Percentiles rank a stretch among this genome's conserved stretches.
phyloP scores from a whole-genome alignment of 2,888 invertebrate genomes.

The Amphipoea lucens region DNA sequence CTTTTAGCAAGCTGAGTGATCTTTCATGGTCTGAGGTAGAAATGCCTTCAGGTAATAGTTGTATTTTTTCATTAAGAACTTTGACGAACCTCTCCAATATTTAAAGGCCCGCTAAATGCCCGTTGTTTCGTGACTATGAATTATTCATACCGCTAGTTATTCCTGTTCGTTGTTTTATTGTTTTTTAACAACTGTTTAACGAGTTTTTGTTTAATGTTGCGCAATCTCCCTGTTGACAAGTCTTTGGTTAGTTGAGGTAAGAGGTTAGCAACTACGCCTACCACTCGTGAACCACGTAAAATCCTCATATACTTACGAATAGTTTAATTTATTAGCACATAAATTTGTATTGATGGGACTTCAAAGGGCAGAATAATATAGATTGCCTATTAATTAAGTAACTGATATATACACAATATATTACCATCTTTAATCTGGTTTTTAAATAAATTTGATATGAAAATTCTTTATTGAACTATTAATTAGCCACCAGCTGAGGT shows the following conservation, averaged over 20 bases:
- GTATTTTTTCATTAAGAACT: neutral
- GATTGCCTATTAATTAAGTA: constrained; percentile 7
- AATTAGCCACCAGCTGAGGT: neutral
- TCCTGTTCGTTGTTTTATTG: neutral
- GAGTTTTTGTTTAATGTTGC: constrained; percentile 7
- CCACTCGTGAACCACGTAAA: neutral
- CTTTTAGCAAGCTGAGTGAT: neutral
- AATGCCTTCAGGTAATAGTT: neutral
- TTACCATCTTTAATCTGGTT: neutral
- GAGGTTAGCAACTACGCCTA: neutral
- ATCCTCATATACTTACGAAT: neutral
- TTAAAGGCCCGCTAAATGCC: no score
- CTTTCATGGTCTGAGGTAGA: neutral
- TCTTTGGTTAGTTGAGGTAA: neutral
- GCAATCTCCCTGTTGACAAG: neutral
- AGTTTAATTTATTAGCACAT: constrained; percentile 3
- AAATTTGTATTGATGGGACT: neutral
- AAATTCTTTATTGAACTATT: neutral
- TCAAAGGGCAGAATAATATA: neutral
- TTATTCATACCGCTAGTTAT: neutral
- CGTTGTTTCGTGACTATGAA: neutral
- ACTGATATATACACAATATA: neutral
- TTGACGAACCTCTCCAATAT: neutral
- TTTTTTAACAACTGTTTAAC: neutral
- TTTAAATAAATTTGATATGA: neutral